phyloP scores from a whole-genome alignment of 1,140 invertebrate genomes.

The Seison nebaliae region DNA sequence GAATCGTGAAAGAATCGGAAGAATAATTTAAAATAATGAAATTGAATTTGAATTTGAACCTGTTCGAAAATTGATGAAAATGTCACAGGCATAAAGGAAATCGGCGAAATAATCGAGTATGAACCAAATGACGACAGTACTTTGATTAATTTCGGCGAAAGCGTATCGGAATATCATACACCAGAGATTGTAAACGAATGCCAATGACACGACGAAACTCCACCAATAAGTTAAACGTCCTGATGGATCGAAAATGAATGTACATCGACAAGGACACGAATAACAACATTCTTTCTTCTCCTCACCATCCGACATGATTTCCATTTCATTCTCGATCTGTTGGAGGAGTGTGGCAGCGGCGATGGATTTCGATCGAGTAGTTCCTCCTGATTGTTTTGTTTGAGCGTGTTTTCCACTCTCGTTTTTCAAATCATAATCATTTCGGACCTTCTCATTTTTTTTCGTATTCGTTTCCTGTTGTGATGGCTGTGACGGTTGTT shows the following conservation, averaged over 20 bases:
- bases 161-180: slow-evolving; percentile 91
- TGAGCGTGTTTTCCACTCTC: too few relatives aligned
- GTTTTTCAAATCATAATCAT: too few relatives aligned
- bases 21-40: neutral
- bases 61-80: slow-evolving; percentile 81
- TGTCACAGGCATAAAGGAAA: slow-evolving; percentile 75
- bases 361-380: too few relatives aligned
- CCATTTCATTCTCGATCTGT: too few relatives aligned
- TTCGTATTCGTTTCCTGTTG: too few relatives aligned
- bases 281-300: too few relatives aligned
- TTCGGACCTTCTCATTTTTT: too few relatives aligned
- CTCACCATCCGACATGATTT: too few relatives aligned
- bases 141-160: slow-evolving; percentile 48
- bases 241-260: slow-evolving; percentile 27
- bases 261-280: slow-evolving; percentile 13
- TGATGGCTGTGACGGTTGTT: too few relatives aligned
- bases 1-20: neutral
- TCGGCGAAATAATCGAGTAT: slow-evolving; percentile 82
- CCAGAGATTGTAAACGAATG: slow-evolving; percentile 87
- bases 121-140: slow-evolving; percentile 73
- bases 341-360: too few relatives aligned
- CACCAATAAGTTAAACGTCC: slow-evolving; percentile 29
- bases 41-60: slow-evolving; percentile 40
- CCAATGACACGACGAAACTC: slow-evolving; percentile 54
- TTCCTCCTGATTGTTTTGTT: too few relatives aligned